A percentile compares a stretch with the other conserved stretches of the same genome.
phyloP scores from a whole-genome alignment of 2,113 vertebrate species.

The Morphnarchus princeps region DNA sequence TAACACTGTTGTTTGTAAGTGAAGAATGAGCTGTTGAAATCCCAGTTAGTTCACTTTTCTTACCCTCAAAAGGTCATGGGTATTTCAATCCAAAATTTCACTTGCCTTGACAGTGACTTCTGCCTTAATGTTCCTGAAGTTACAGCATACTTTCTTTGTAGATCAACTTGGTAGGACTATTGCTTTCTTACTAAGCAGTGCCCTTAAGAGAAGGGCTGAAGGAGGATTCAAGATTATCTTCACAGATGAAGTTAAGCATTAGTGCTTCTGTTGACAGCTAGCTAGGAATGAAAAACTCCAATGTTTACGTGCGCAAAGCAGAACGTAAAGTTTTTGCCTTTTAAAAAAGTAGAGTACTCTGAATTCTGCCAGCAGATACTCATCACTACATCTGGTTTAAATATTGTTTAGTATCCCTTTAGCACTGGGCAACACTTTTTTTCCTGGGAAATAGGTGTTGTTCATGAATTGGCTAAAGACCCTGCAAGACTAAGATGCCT shows the following conservation, averaged over 20 bases:
- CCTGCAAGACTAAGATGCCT: background rate
- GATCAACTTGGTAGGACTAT: background rate
- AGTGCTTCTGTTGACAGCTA: background rate
- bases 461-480: background rate
- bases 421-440: background rate
- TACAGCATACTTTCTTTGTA: background rate
- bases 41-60: background rate
- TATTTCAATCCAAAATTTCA: background rate
- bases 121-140: background rate
- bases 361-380: background rate
- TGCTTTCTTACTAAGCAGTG: background rate
- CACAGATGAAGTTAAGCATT: background rate
- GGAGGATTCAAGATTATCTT: background rate
- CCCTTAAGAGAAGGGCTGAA: background rate
- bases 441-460: rapidly evolving
- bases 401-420: background rate
- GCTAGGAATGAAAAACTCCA: background rate
- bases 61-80: background rate
- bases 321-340: background rate
- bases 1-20: background rate
- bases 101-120: background rate
- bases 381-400: background rate
- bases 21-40: background rate
- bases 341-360: background rate
- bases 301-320: background rate